Conservation (phyloP, 2,888 invertebrate genomes). For the Macaria notata region DNA sequence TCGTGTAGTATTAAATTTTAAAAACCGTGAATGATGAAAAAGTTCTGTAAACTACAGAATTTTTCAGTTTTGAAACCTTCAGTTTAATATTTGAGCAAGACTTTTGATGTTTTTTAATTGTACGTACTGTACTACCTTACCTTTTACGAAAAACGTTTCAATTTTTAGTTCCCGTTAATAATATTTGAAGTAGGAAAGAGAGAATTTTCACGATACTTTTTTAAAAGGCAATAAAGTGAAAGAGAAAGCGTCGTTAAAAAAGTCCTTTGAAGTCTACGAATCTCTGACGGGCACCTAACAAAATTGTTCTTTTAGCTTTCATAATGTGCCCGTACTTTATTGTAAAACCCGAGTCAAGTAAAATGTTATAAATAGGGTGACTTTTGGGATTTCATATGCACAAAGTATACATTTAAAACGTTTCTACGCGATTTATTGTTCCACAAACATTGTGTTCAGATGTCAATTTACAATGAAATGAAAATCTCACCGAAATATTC, state of each 20-base stretch:
- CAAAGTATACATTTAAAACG: neutral
- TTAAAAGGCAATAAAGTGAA: constrained; percentile 67
- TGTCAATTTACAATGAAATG: no score
- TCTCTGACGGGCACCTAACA: constrained; percentile 74
- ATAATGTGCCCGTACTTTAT: constrained; percentile 70
- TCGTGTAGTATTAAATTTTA: no score
- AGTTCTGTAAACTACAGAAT: no score
- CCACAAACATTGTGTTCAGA: no score
- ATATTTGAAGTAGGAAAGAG: constrained; percentile 22
- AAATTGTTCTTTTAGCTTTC: constrained; percentile 77
- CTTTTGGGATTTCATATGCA: constrained; percentile 27
- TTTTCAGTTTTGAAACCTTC: no score
- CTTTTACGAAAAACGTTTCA: constrained; percentile 8
- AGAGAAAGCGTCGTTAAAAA: constrained; percentile 67
- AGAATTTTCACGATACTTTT: constrained; percentile 55
- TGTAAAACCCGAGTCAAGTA: constrained; percentile 56
- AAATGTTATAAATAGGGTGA: constrained; percentile 62
- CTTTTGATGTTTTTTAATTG: no score
- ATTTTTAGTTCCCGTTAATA: constrained; percentile 27
- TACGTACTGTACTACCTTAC: no score
- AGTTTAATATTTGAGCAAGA: no score
- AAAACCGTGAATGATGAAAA: no score
- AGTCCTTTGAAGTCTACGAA: constrained; percentile 75
- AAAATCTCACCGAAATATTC: no score
- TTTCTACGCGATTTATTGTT: no score